Percentiles rank a stretch among this genome's conserved stretches.
Evolutionary conservation across 1,140 invertebrate genomes (phyloP).

Genomic region (Akabosia matsudoensis): DNA sequence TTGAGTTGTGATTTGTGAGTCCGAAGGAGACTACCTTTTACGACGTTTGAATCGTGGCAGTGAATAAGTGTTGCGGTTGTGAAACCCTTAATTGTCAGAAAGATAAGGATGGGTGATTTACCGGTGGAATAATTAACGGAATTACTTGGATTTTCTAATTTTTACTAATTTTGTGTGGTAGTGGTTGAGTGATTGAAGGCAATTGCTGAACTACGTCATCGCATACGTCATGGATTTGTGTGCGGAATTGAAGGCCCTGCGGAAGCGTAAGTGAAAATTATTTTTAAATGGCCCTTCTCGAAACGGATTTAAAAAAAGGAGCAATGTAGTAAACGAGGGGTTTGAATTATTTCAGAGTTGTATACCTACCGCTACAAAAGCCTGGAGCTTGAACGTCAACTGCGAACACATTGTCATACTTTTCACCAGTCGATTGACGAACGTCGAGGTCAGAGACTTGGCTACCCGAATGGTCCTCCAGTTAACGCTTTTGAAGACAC

Average conservation of each 20-base stretch:
- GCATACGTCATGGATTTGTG: neutral
- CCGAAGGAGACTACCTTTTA: no score
- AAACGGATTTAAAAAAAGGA: neutral
- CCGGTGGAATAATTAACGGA: no score
- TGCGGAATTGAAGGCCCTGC: neutral
- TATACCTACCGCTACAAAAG: conserved; percentile 18
- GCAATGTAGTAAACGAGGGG: neutral
- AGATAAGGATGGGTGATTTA: no score
- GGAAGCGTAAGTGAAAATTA: conserved; percentile 1
- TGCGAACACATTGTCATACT: neutral
- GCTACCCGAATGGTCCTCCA: neutral
- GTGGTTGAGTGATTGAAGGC: neutral
- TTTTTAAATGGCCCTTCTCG: neutral
- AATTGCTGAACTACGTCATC: no score
- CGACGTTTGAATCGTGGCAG: no score
- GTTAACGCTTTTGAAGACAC: neutral
- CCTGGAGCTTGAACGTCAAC: neutral
- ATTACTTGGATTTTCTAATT: no score
- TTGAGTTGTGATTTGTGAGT: no score
- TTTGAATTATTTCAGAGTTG: neutral
- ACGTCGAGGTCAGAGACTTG: neutral
- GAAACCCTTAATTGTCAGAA: no score
- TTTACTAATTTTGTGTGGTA: neutral
- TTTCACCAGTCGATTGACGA: conserved; percentile 11
- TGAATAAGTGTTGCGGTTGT: no score